phyloP scores from a whole-genome alignment of 35 echinoderm and acorn worm species.

The Apostichopus parvimensis region DNA sequence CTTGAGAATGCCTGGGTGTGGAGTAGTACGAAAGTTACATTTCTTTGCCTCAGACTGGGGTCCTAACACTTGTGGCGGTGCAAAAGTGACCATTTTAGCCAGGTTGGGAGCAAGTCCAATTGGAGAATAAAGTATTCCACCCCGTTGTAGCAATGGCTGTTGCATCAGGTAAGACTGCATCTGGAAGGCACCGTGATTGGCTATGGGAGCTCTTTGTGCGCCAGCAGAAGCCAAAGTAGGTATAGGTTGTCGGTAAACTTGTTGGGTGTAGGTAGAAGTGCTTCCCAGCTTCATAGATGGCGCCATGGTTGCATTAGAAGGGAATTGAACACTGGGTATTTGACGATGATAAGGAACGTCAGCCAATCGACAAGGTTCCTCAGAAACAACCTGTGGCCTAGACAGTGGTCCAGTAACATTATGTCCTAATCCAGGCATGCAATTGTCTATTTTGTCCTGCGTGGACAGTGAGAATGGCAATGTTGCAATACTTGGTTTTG shows the following conservation, averaged over 20 bases:
- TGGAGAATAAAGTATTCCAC: conserved; percentile 15
- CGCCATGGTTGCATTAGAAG: neutral
- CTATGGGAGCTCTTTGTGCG: neutral
- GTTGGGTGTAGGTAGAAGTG: neutral
- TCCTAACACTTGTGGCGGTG: neutral
- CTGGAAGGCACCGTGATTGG: neutral
- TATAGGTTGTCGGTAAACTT: neutral
- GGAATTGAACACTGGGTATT: neutral
- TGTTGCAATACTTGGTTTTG: too few relatives aligned
- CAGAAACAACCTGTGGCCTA: neutral
- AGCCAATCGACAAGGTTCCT: neutral
- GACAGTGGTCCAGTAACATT: neutral
- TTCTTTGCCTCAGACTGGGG: neutral
- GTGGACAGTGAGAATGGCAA: too few relatives aligned
- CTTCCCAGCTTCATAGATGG: too few relatives aligned
- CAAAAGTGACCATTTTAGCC: conserved; percentile 11
- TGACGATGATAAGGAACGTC: too few relatives aligned
- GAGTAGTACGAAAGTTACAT: neutral
- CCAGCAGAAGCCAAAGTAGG: neutral
- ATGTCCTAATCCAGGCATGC: neutral
- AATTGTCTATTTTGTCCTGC: neutral
- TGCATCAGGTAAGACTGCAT: neutral
- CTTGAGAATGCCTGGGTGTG: conserved; percentile 3
- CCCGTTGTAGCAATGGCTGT: neutral
- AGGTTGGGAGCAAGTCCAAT: neutral